Conservation (phyloP, 2,113 vertebrate species). For the Dasyornis broadbenti region DNA sequence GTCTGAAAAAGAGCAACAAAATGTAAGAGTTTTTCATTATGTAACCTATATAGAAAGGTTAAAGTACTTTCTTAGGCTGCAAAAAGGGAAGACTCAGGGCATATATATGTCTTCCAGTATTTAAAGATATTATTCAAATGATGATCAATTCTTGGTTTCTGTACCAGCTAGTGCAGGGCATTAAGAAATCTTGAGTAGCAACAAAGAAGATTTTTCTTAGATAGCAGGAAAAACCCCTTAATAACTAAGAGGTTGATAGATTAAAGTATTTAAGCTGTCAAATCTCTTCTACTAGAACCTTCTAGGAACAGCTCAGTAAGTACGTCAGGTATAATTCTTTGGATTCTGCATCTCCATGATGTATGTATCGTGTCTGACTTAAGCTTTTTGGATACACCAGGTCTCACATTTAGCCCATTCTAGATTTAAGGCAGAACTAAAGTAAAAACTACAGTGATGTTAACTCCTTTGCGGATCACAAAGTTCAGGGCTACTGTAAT, state of each 20-base stretch:
- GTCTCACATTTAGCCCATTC: not conserved
- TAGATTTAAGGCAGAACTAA: not conserved
- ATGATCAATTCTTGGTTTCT: not conserved
- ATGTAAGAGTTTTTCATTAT: not conserved
- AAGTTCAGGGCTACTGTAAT: not conserved
- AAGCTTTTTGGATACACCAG: not conserved
- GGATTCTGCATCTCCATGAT: not conserved
- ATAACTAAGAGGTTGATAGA: not conserved
- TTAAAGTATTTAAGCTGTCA: not conserved
- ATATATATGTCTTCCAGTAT: not conserved
- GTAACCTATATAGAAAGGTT: not conserved
- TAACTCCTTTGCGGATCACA: not conserved
- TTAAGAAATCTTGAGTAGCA: not conserved
- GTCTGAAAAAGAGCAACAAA: not conserved
- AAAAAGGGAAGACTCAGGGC: not conserved
- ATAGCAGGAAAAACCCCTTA: not conserved
- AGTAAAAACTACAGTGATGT: not conserved
- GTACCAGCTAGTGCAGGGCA: not conserved
- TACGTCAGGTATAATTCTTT: not conserved
- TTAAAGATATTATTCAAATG: not conserved
- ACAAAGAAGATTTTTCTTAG: not conserved
- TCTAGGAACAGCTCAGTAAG: not conserved
- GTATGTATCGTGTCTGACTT: not conserved
- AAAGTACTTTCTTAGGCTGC: not conserved
- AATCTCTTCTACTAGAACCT: not conserved